These are phyloP conservation scores for Pseudomyrmex flavicornis DNA, from an alignment of 1,140 invertebrate species.

Conservation along the genomic window DNA sequence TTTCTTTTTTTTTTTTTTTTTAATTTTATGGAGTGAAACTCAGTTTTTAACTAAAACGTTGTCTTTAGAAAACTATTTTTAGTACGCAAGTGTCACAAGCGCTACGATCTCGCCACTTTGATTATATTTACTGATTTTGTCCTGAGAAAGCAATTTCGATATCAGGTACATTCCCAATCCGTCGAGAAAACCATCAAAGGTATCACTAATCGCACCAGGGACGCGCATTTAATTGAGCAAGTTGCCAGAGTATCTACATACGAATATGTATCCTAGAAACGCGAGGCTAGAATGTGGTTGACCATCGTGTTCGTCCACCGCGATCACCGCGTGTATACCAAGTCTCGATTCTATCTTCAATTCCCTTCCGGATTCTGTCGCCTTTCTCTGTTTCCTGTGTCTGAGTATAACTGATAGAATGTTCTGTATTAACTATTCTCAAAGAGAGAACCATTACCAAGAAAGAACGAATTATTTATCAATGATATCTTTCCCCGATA, in stretches of 20 bases:
- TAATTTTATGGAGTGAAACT: constrained; percentile 11
- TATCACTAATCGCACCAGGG: constrained; percentile 63
- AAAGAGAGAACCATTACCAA: not conserved
- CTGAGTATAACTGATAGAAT: not conserved
- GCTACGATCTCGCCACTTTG: not conserved
- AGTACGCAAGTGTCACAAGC: not conserved
- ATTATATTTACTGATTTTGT: not conserved
- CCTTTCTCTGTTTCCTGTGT: not conserved
- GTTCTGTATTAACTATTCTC: not conserved
- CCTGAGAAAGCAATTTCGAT: not conserved
- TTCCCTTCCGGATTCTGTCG: not conserved
- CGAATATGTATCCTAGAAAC: constrained; percentile 63
- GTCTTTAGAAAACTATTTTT: not conserved
- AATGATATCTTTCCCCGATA: not conserved
- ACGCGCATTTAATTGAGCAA: constrained; percentile 66
- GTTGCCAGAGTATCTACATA: constrained; percentile 51
- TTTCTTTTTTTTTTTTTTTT: constrained; percentile 4
- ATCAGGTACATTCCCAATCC: not conserved
- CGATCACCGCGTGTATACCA: constrained; percentile 33
- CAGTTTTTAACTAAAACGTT: not conserved
- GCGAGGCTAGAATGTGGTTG: constrained; percentile 54
- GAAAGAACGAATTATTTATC: too few relatives aligned
- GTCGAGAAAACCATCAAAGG: constrained; percentile 60
- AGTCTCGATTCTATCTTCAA: constrained; percentile 28
- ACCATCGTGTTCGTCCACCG: constrained; percentile 47